Base-by-base conservation (phyloP, 2,797 vertebrate species). In the Neoniphon sammara region DNA sequence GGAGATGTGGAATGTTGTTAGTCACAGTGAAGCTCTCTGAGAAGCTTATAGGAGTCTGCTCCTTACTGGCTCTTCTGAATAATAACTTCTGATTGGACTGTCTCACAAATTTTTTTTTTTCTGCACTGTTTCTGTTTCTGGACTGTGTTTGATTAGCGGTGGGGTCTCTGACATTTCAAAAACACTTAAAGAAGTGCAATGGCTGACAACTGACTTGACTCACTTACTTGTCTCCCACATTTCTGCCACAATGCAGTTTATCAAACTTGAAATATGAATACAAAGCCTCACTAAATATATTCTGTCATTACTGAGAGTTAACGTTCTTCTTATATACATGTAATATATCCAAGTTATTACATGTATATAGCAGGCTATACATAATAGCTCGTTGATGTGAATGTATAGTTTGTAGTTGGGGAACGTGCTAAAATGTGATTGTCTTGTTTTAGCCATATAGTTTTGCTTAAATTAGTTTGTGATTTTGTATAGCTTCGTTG, bases 231-330 rank as follows among this genome's bases (percentile, higher is more conserved):
- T 52, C 64, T 47, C 36, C 47, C 31, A 36, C 50, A 53, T n/a
- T 31, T 17, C 8, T 71, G 25, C 46, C 23, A 63, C 34, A 36
- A 10, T 59, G 23, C 44, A 46, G 31, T 56, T 30, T 20, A n/a
- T 56, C 10, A 57, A 75, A 60, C 46, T 49, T 34, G 36, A 17
- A 30, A 27, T 34, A 57, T 62, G 44, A 63, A 66, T 58, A 39
- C 1, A 54, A 52, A 39, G 64, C 27, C 23, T 74, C 30, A n/a
- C 21, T 52, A 69, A 73, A 81, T 66, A 89, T 91, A 91, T 92
- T 90, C 77, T 93, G 91, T 94, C 92, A 93, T 94, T 93, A 93
- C 92, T 92, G 91, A 93, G 56, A 76, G 49, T 86, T 66, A 59
- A 68, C 86, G 77, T 90, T 81, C 14, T 80, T 73, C 57, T 52